Evolutionary conservation across 2,797 vertebrate genomes (phyloP).

Genomic region (Darevskia nairensis): DNA sequence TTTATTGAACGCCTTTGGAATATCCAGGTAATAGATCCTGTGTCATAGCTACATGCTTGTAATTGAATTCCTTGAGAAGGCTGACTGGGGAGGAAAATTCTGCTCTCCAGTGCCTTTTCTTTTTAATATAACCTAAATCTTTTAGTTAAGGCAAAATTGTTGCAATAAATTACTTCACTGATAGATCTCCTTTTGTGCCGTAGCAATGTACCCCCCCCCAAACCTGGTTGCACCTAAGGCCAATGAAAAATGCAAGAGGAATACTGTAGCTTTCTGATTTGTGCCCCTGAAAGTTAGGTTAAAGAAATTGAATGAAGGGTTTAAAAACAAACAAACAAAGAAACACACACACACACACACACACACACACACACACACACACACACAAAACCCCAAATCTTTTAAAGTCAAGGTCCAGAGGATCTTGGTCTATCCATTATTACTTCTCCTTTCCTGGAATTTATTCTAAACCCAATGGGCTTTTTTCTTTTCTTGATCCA

Average conservation of each 20-base stretch:
- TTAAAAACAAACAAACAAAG: background rate
- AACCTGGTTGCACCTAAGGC: background rate
- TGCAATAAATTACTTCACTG: slow-evolving; percentile 48
- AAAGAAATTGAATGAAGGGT: background rate
- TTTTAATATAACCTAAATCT: slow-evolving; percentile 58
- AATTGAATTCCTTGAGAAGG: slow-evolving; percentile 67
- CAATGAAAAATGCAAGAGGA: slow-evolving; percentile 17
- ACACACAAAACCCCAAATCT: too few species aligned
- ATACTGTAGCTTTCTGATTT: slow-evolving; percentile 12
- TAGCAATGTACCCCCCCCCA: background rate
- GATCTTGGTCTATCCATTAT: background rate
- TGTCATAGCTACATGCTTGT: slow-evolving; percentile 54
- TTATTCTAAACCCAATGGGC: background rate
- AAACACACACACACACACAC: background rate
- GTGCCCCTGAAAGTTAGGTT: background rate
- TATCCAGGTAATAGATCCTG: slow-evolving; percentile 53
- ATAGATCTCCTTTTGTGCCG: slow-evolving; percentile 31
- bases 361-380: background rate
- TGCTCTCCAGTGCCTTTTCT: slow-evolving; percentile 59
- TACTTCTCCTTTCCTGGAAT: background rate
- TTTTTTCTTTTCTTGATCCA: background rate
- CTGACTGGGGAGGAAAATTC: slow-evolving; percentile 60
- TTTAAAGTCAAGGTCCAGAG: background rate
- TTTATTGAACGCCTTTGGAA: slow-evolving; percentile 61
- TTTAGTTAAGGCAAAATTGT: slow-evolving; percentile 66